A percentile compares a stretch with the other conserved stretches of the same genome.
phyloP scores from a whole-genome alignment of 2,888 invertebrate species.

The Pammene aurita region DNA sequence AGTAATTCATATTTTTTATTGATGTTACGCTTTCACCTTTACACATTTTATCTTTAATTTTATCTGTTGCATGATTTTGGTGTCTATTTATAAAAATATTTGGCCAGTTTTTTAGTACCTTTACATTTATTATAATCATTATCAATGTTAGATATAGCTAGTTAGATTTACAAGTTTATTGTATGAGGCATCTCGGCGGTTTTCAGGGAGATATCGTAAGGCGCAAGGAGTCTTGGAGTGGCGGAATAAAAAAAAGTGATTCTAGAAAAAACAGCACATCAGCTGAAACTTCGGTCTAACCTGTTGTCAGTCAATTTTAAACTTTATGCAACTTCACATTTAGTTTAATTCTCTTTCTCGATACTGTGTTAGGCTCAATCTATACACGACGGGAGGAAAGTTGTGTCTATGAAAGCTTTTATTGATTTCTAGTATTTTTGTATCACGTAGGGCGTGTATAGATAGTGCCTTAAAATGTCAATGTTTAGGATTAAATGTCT shows the following conservation, averaged over 20 bases:
- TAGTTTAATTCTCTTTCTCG: conserved; percentile 19
- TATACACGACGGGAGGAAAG: conserved; percentile 28
- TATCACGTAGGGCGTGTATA: conserved; percentile 29
- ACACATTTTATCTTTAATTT: conserved; percentile 18
- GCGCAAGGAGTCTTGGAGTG: conserved; percentile 79
- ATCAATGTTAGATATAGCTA: conserved; percentile 17
- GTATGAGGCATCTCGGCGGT: conserved; percentile 47
- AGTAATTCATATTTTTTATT: conserved; percentile 8
- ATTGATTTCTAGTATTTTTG: conserved; percentile 28
- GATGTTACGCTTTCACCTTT: conserved; percentile 25
- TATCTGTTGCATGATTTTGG: conserved; percentile 34
- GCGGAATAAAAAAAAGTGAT: conserved; percentile 66
- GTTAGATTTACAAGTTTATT: background rate
- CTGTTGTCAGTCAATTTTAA: conserved; percentile 32
- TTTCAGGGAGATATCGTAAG: conserved; percentile 75
- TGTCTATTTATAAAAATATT: conserved; percentile 17
- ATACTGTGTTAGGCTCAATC: conserved; percentile 32
- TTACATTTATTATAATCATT: background rate
- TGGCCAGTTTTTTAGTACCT: background rate
- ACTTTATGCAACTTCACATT: conserved; percentile 8
- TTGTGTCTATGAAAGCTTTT: conserved; percentile 23
- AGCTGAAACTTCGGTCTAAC: conserved; percentile 81
- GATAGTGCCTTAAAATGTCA: conserved; percentile 37
- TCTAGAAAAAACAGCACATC: conserved; percentile 70
- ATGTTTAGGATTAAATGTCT: conserved; percentile 19